Conservation (phyloP, 2,888 invertebrate genomes). For the Macrophya alboannulata region DNA sequence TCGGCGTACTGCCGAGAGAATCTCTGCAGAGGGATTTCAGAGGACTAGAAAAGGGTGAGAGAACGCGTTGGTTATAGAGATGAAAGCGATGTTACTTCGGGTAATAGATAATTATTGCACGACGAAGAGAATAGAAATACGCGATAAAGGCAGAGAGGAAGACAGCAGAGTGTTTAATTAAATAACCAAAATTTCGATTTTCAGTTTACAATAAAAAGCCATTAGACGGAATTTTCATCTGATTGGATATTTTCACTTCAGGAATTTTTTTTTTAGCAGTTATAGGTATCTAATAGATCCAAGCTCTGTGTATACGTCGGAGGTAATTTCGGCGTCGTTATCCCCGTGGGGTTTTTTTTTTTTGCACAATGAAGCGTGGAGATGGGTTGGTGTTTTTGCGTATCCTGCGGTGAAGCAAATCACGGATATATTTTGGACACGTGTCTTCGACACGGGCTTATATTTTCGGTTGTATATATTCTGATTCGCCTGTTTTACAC, state of each 20-base stretch:
- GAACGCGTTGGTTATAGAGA: not conserved
- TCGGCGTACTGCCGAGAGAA: constrained; percentile 17
- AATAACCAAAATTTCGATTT: not conserved
- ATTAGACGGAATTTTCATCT: not conserved
- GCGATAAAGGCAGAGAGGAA: not conserved
- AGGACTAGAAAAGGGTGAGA: not conserved
- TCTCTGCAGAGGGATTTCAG: constrained; percentile 33
- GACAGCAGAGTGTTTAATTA: not conserved
- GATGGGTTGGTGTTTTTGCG: not conserved
- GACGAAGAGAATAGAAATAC: not conserved
- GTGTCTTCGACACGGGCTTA: not conserved
- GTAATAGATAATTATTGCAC: constrained; percentile 9
- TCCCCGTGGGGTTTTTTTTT: not conserved
- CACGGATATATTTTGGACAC: not conserved
- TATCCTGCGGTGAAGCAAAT: not conserved
- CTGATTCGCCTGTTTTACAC: not conserved
- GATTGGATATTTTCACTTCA: not conserved
- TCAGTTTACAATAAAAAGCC: constrained; percentile 14
- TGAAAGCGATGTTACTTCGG: not conserved
- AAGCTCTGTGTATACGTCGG: not conserved
- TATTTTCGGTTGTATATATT: not conserved
- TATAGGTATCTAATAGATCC: not conserved
- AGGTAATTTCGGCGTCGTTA: not conserved
- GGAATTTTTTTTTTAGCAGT: not conserved
- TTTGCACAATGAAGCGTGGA: not conserved